These are phyloP conservation scores for Ctenomys sociabilis DNA, from an alignment of 2,113 vertebrate species.

Conservation along the genomic window DNA sequence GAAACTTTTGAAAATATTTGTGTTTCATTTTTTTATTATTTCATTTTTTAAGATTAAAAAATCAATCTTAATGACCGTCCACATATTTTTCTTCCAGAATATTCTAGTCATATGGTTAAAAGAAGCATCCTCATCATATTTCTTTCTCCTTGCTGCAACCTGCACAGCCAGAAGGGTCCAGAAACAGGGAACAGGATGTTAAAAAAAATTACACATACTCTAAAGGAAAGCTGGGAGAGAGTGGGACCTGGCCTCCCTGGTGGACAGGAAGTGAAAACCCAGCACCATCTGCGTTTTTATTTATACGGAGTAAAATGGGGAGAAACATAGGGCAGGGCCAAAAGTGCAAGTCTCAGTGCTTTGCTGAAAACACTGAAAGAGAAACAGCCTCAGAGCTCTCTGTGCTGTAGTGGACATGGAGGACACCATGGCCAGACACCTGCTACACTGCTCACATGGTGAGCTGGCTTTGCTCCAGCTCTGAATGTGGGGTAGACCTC, in stretches of 20 bases:
- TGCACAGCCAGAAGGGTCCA: neutral
- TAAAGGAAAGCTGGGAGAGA: neutral
- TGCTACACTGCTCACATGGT: neutral
- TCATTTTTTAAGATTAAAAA: too few species aligned
- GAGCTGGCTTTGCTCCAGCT: neutral
- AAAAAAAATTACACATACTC: neutral
- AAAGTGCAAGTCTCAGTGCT: neutral
- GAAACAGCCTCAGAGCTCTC: neutral
- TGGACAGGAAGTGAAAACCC: neutral
- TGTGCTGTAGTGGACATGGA: neutral
- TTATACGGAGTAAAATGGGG: neutral
- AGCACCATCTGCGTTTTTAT: neutral
- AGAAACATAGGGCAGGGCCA: rapidly evolving
- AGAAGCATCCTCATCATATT: neutral
- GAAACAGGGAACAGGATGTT: neutral
- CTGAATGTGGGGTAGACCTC: too few species aligned
- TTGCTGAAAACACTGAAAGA: neutral
- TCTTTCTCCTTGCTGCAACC: neutral
- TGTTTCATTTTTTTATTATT: neutral
- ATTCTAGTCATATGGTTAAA: neutral
- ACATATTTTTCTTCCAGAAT: neutral
- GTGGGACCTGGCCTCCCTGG: neutral
- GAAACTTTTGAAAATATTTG: neutral
- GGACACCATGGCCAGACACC: too few species aligned
- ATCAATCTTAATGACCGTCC: neutral